Evolutionary conservation across 2,797 vertebrate species (phyloP), one percentile per base, ranked within the genome.

Genomic region (Scolopax bukidnonensis): DNA sequence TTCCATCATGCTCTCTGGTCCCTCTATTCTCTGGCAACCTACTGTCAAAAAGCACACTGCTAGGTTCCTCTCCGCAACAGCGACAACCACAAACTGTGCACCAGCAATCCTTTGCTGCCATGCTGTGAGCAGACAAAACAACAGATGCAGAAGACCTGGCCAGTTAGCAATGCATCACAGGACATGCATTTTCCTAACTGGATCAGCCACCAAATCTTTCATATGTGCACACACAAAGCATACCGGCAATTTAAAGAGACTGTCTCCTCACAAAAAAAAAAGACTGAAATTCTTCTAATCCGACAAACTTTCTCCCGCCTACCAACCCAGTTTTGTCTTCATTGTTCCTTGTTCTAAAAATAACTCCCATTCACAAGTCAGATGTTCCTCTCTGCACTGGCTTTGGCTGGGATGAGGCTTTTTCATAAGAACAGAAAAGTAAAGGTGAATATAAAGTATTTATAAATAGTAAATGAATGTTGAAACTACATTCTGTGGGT

Each of bases 331-430:
- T 86, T 89, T 86, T 59, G 74, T 59, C 51, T 81, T 82, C 63
- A 73, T 84, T 93, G 91, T 78, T 94, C 84, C 56, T 84, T 93
- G 91, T 63, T 93, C 84, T 85, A 95, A 86, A 91, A 95, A 90
- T 90, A 94, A 54, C 61, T 76, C 40, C 67, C n/a, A 61, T 82
- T 86, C 79, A 36, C 33, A 87, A 90, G 61, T 87, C 84, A 87
- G 75, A 80, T 87, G 60, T 54, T 93, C 53, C 67, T 86, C 83
- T 79, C 60, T 77, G 64, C 24, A 59, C 38, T 63, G 60, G 41
- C 28, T 83, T 80, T 80, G 47, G 78, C 78, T 78, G 40, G 41
- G 48, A 90, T 32, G 13, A 48, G 77, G 61, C 69, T 64, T 74
- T 67, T 28, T 85, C 40, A 7, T 16, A 60, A 63, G 27, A 56